Base-by-base conservation (phyloP, 2,113 vertebrate genomes). In the Forbesichthys agassizii region DNA sequence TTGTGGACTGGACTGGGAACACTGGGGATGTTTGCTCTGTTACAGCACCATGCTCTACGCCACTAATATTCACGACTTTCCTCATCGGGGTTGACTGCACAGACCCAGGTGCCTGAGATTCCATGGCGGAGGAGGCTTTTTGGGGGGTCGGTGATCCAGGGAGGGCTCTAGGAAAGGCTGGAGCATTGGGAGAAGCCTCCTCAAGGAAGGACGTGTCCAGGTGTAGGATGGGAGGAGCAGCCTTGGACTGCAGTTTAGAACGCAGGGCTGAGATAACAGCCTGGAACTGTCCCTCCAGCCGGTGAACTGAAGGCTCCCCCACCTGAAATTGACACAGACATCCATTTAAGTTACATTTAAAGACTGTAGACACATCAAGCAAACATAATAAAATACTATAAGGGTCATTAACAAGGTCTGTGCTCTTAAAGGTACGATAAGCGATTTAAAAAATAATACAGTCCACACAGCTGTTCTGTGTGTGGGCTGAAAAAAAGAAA, bases 201-300 rank as follows among this genome's bases (percentile, higher is more conserved):
- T 81, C 71, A 33, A 86, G 68, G 48, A 4, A 33, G n/a, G 53
- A 42, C 9, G 69, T 0, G 0, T 88, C 1, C 64, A 70, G 14
- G 48, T 73, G 75, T 69, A 48, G 0, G 16, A 71, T 36, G 13
- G 88, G 79, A 57, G 86, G 84, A 80, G 86, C 66, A 27, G 77
- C 73, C 56, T 80, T 80, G 55, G 60, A 87, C 55, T 75, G 68
- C 55, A 93, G 68, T 77, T 87, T 91, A 60, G 81, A 89, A 4
- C 52, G 85, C 47, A 94, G 79, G 16, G 71, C 68, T 55, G 87
- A 79, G 68, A 94, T 92, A 14, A 77, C 81, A 33, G 81, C 85
- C 70, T 54, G 90, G 27, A 93, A 93, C 47, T 93, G 83, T 77
- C 72, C 75, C 52, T 92, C 77, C n/a, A 96, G 85, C 64, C 76